Percentiles rank a stretch among this genome's conserved stretches.
phyloP scores from a whole-genome alignment of 2,113 vertebrate genomes.

The Geococcyx californianus region DNA sequence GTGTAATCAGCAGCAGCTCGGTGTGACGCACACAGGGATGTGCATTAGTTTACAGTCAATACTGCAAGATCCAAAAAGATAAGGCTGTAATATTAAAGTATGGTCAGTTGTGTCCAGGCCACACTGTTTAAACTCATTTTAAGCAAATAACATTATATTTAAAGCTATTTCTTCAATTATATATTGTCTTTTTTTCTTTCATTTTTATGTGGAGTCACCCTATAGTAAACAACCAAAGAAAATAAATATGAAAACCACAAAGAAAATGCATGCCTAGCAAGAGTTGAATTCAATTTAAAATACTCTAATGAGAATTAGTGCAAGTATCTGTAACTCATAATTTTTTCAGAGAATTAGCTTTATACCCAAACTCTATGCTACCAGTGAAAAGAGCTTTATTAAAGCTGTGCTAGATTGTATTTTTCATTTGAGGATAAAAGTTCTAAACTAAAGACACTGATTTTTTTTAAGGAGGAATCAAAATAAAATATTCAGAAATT shows the following conservation, averaged over 20 bases:
- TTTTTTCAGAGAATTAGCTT: neutral
- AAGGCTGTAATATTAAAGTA: neutral
- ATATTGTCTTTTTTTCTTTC: neutral
- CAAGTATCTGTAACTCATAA: neutral
- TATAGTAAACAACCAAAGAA: neutral
- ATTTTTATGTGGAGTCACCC: neutral
- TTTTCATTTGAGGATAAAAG: neutral
- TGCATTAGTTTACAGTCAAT: neutral
- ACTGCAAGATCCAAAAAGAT: neutral
- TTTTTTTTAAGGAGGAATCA: neutral
- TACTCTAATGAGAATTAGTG: neutral
- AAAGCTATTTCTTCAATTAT: neutral
- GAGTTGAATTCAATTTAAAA: neutral
- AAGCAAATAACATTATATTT: neutral
- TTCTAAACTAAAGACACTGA: neutral
- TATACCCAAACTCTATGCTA: neutral
- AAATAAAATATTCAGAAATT: neutral
- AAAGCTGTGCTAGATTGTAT: neutral
- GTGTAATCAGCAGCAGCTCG: neutral
- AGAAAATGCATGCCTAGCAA: neutral
- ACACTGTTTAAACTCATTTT: neutral
- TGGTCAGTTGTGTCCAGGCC: neutral
- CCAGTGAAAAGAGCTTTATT: neutral
- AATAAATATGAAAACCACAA: neutral
- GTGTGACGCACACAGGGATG: neutral